Base-by-base conservation (phyloP, 2,113 vertebrate genomes). In the Scartelaos histophorus region DNA sequence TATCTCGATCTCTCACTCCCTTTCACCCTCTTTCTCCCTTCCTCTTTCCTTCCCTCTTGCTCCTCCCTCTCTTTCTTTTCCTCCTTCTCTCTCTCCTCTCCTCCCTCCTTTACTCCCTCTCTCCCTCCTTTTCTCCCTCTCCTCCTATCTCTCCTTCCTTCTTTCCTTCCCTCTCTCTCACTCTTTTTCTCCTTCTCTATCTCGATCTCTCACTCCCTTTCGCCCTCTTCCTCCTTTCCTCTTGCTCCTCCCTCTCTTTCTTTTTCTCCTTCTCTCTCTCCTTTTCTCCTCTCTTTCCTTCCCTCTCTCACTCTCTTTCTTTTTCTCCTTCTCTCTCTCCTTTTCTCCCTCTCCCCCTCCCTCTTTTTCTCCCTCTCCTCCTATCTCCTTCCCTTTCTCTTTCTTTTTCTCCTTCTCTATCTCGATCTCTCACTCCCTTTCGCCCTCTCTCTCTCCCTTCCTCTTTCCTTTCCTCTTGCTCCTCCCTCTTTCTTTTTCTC, bases 381-480 rank as follows among this genome's bases (percentile, higher is more conserved):
- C 76, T 45, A 73, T 12, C 72, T 29, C 24, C 22, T 13, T 29
- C 24, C n/a, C n/a, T n/a, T n/a, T 29, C 58, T 0, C 66, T 65
- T 56, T 57, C 56, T 1, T 22, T 16, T 5, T 9, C 43, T 65
- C 74, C 35, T 7, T 13, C 43, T 7, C 12, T 13, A 3, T 13
- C 43, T 45, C 43, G 3, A 2, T 45, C 43, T 49, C 72, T 56
- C 43, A 54, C 60, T 62, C 12, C 72, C 25, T 12, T 25, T 13
- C 22, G n/a, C n/a, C n/a, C n/a, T n/a, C 24, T 29, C 58, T 0
- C 61, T 65, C 56, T 57, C 56, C 1, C 29, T 16, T 3, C 9
- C 49, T 65, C 74, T 38, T 73, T 47, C 12, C 72, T 51, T 13
- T 49, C 60, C 66, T 15, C 74, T 60, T 13, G 25, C 24, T n/a